These are phyloP conservation scores for Zhuqinia jingwanae DNA, from an alignment of 2,888 invertebrate genomes.

Conservation along the genomic window DNA sequence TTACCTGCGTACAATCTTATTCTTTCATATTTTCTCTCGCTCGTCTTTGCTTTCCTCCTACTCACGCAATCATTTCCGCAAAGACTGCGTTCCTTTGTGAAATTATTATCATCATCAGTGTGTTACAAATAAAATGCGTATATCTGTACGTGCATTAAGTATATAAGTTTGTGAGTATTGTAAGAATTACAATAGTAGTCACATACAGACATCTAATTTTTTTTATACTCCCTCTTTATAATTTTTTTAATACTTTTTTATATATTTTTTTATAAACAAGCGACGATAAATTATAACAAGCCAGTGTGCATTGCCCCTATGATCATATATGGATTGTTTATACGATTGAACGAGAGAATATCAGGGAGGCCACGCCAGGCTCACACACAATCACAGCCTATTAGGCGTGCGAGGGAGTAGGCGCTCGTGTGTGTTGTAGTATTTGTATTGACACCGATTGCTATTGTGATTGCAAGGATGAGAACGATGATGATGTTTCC, in stretches of 20 bases:
- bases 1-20: neutral
- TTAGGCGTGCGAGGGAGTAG: constrained; percentile 21
- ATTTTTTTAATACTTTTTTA: neutral
- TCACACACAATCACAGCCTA: too few relatives aligned
- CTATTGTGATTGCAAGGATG: neutral
- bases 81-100: neutral
- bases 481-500: constrained; percentile 10
- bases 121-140: neutral
- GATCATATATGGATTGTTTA: constrained; percentile 3
- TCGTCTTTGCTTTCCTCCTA: neutral
- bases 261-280: neutral
- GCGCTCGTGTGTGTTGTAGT: neutral
- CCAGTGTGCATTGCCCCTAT: neutral
- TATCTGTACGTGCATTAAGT: neutral
- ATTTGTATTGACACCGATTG: constrained; percentile 23
- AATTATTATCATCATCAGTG: neutral
- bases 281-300: constrained; percentile 5
- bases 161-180: too few relatives aligned
- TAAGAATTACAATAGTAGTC: too few relatives aligned
- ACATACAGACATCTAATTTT: too few relatives aligned
- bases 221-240: too few relatives aligned
- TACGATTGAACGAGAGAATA: too few relatives aligned
- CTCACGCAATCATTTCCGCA: constrained; percentile 6
- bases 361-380: too few relatives aligned
- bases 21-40: neutral